These are phyloP conservation scores for Rambutsinella grinnellia DNA, from an alignment of 2,888 invertebrate genomes.

Conservation along the genomic window DNA sequence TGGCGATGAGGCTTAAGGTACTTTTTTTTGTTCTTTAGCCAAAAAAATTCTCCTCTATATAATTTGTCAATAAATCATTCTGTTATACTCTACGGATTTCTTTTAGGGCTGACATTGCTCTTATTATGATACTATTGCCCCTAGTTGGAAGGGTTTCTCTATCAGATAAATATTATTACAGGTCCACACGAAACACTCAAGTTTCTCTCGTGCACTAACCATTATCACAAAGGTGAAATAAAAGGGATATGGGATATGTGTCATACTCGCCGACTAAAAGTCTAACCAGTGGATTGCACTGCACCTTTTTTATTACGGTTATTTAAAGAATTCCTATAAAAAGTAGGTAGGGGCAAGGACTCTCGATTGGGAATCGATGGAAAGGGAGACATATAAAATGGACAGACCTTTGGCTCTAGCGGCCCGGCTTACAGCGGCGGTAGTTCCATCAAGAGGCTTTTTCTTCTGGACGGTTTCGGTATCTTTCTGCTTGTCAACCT, in stretches of 20 bases:
- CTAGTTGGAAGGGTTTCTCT: too few species aligned
- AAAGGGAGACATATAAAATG: conserved; percentile 1
- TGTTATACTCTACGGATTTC: conserved; percentile 30
- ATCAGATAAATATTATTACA: not conserved
- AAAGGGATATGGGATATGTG: not conserved
- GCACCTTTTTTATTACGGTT: conserved; percentile 24
- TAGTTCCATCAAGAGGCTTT: conserved; percentile 60
- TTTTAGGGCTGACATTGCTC: conserved; percentile 23
- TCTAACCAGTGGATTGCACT: not conserved
- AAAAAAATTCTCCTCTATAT: conserved; percentile 22
- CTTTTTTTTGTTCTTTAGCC: conserved; percentile 29
- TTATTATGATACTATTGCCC: not conserved
- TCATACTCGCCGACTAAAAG: not conserved
- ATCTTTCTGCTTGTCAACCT: conserved; percentile 61
- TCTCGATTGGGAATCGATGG: conserved; percentile 27
- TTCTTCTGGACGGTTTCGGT: conserved; percentile 65
- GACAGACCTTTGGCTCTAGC: conserved; percentile 62
- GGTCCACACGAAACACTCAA: not conserved
- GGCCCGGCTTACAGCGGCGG: conserved; percentile 59
- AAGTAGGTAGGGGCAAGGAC: conserved; percentile 16
- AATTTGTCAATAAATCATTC: conserved; percentile 50
- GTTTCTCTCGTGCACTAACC: not conserved
- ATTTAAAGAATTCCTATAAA: conserved; percentile 16
- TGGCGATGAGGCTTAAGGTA: too few species aligned
- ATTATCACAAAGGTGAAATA: too few species aligned